Evolutionary conservation across 2,888 invertebrate species (phyloP).

Genomic region (Gonocerus acuteangulatus): DNA sequence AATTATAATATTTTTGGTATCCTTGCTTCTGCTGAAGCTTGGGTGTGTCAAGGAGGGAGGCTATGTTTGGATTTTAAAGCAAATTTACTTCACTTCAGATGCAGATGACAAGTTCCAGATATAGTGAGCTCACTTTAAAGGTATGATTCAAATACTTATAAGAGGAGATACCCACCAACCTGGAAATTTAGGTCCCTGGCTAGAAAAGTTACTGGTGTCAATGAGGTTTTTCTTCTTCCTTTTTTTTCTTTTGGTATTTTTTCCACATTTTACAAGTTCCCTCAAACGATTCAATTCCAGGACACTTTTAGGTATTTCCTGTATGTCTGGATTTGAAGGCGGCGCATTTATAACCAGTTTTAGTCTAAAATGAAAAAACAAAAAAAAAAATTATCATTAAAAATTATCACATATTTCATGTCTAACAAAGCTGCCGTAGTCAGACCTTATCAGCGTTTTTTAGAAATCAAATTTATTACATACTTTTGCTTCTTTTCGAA

Average conservation of each 20-base stretch:
- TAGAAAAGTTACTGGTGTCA: conserved; percentile 20
- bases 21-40: too few relatives aligned
- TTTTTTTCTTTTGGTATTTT: conserved; percentile 42
- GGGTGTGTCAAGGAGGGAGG: too few relatives aligned
- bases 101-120: too few relatives aligned
- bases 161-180: too few relatives aligned
- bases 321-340: conserved; percentile 60
- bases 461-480: too few relatives aligned
- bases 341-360: conserved; percentile 67
- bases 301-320: conserved; percentile 67
- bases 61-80: too few relatives aligned
- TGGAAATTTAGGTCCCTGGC: conserved; percentile 28
- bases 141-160: too few relatives aligned
- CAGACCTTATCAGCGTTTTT: too few relatives aligned
- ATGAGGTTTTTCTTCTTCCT: conserved; percentile 36
- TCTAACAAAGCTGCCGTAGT: too few relatives aligned
- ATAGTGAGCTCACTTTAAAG: too few relatives aligned
- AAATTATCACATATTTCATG: conserved; percentile 3
- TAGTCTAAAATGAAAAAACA: conserved; percentile 42
- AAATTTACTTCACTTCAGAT: too few relatives aligned
- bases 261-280: conserved; percentile 46
- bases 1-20: too few relatives aligned
- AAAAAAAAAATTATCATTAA: conserved; percentile 18
- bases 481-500: conserved; percentile 58
- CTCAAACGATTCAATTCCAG: conserved; percentile 55